Percentiles rank a stretch among this genome's conserved stretches.
phyloP scores from a whole-genome alignment of 1,140 invertebrate genomes.

The Pogonomyrmex barbatus region DNA sequence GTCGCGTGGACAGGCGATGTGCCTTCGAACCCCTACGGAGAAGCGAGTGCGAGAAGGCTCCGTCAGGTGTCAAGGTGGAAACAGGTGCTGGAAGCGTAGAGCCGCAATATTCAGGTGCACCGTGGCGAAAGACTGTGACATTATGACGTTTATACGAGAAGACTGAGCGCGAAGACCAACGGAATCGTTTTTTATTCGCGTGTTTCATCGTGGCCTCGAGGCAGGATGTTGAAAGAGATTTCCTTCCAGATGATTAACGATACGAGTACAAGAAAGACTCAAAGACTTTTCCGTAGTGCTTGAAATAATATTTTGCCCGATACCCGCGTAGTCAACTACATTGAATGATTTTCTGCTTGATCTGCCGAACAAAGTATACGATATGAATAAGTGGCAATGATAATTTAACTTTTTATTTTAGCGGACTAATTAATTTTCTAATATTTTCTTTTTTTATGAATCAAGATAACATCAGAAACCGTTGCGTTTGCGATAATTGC shows the following conservation, averaged over 20 bases:
- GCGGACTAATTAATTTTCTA: not conserved
- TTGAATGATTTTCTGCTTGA: not conserved
- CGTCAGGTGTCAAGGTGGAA: constrained; percentile 67
- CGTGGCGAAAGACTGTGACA: constrained; percentile 58
- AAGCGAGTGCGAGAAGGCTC: constrained; percentile 45
- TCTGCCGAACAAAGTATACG: not conserved
- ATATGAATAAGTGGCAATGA: not conserved
- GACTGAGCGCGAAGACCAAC: constrained; percentile 41
- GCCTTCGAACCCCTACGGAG: constrained; percentile 64
- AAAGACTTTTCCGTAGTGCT: not conserved
- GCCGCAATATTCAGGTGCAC: constrained; percentile 62
- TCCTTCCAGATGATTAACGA: not conserved
- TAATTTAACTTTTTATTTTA: not conserved
- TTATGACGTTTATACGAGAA: constrained; percentile 40
- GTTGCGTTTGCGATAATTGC: constrained; percentile 16
- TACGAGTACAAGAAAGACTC: not conserved
- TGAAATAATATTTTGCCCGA: not conserved
- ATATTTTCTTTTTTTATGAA: not conserved
- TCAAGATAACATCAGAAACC: not conserved
- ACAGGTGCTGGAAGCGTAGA: constrained; percentile 71
- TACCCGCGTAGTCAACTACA: too few species aligned
- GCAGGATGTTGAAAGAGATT: not conserved
- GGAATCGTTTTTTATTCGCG: constrained; percentile 30
- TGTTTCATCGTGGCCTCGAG: not conserved
- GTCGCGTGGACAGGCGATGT: constrained; percentile 46